phyloP scores from a whole-genome alignment of 2,797 vertebrate species.

The Microcaecilia unicolor region DNA sequence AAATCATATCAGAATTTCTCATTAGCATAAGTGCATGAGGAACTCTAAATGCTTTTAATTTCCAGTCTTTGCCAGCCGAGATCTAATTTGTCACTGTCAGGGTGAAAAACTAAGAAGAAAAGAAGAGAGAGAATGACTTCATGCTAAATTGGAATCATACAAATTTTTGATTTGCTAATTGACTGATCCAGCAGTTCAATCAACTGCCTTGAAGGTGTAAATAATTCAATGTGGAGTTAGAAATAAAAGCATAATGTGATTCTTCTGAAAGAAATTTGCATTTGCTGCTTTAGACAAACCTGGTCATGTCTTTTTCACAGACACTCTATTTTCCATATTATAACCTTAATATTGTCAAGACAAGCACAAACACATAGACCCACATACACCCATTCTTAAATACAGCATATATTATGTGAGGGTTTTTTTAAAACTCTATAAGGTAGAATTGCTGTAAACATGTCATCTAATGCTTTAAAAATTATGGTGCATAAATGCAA shows the following conservation, averaged over 20 bases:
- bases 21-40: conserved; percentile 99
- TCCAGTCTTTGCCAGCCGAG: conserved; percentile 98
- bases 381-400: conserved; percentile 22
- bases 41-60: conserved; percentile 99
- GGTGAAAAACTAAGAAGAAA: conserved; percentile 90
- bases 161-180: conserved; percentile 99
- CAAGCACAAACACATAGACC: conserved; percentile 15
- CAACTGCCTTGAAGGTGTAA: conserved; percentile 95
- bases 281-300: conserved; percentile 56
- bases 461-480: conserved; percentile 6
- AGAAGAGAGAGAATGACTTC: conserved; percentile 73
- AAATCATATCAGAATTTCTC: conserved; percentile 99
- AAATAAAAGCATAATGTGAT: conserved; percentile 63
- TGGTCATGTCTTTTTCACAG: conserved; percentile 49
- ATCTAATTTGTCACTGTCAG: conserved; percentile 99
- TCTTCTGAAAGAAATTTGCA: conserved; percentile 47
- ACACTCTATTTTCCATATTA: conserved; percentile 38
- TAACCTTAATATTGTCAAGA: conserved; percentile 23
- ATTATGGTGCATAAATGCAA: conserved; percentile 17
- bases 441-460: conserved; percentile 5
- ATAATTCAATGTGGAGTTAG: conserved; percentile 83
- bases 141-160: conserved; percentile 97
- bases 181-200: conserved; percentile 96
- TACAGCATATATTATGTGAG: conserved; percentile 10
- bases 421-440: conserved; percentile 32